Percentiles rank a stretch among this genome's conserved stretches.
These are phyloP conservation scores for Melanostoma scalare DNA, from an alignment of 2,888 invertebrate species.

Conservation along the genomic window DNA sequence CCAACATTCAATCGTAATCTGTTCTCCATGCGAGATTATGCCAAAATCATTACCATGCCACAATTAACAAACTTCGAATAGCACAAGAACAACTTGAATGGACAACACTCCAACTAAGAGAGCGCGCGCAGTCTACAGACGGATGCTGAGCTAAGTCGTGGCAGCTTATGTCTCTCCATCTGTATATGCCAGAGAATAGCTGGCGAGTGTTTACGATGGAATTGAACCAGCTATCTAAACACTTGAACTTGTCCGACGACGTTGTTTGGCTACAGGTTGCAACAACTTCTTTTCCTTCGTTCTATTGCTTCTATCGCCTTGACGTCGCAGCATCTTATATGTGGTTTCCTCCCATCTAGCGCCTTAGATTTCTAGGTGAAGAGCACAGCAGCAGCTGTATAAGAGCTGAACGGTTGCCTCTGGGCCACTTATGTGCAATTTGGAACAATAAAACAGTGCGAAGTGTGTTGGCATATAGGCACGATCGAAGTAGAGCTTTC, in stretches of 20 bases:
- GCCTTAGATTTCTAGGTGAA: slow-evolving; percentile 38
- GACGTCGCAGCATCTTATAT: slow-evolving; percentile 29
- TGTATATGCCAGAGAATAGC: neutral
- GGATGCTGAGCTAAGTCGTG: slow-evolving; percentile 56
- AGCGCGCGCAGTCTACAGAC: slow-evolving; percentile 24
- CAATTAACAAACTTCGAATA: slow-evolving; percentile 53
- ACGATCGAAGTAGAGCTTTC: slow-evolving; percentile 9
- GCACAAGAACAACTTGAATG: slow-evolving; percentile 19
- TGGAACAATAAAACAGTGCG: slow-evolving; percentile 72
- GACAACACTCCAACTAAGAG: neutral
- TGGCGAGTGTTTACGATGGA: slow-evolving; percentile 32
- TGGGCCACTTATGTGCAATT: slow-evolving; percentile 64
- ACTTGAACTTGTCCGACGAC: slow-evolving; percentile 66
- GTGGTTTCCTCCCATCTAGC: slow-evolving; percentile 43
- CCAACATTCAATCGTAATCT: slow-evolving; percentile 50
- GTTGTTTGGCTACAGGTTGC: slow-evolving; percentile 66
- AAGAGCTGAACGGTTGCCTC: slow-evolving; percentile 35
- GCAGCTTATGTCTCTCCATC: slow-evolving; percentile 42
- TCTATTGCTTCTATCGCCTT: neutral
- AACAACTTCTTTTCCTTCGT: slow-evolving; percentile 44
- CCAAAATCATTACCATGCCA: slow-evolving; percentile 58
- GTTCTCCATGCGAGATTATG: slow-evolving; percentile 46
- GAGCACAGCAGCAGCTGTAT: slow-evolving; percentile 42
- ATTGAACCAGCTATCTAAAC: slow-evolving; percentile 58
- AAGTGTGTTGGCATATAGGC: slow-evolving; percentile 55